phyloP scores from a whole-genome alignment of 2,797 vertebrate genomes.

The Iguana delicatissima region DNA sequence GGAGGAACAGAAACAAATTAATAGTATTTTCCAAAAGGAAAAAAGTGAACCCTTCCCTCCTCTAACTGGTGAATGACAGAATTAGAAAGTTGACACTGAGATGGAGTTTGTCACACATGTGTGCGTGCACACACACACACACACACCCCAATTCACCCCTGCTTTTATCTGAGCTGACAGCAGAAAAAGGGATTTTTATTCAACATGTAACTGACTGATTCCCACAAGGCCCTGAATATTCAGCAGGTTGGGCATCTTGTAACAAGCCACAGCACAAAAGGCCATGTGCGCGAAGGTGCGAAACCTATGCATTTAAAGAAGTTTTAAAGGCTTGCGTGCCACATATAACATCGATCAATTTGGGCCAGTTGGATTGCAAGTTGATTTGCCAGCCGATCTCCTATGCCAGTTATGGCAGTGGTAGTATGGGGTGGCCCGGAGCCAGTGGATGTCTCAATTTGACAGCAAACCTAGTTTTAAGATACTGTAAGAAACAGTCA shows the following conservation, averaged over 20 bases:
- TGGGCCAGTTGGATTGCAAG: background rate
- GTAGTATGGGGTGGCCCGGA: background rate
- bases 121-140: background rate
- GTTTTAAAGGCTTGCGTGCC: background rate
- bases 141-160: background rate
- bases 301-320: background rate
- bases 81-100: background rate
- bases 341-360: background rate
- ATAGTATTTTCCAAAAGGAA: background rate
- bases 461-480: background rate
- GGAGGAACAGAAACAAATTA: background rate
- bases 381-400: background rate
- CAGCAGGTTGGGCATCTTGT: background rate
- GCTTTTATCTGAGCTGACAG: conserved; percentile 14
- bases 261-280: background rate
- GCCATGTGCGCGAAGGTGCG: background rate
- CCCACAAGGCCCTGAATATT: background rate
- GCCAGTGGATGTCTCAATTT: background rate
- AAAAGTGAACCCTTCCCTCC: background rate
- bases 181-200: background rate
- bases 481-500: background rate
- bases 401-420: background rate
- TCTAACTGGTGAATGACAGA: background rate
- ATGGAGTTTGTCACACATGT: background rate
- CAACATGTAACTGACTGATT: conserved; percentile 4